phyloP scores from a whole-genome alignment of 2,113 vertebrate genomes.

The Dipodomys merriami region DNA sequence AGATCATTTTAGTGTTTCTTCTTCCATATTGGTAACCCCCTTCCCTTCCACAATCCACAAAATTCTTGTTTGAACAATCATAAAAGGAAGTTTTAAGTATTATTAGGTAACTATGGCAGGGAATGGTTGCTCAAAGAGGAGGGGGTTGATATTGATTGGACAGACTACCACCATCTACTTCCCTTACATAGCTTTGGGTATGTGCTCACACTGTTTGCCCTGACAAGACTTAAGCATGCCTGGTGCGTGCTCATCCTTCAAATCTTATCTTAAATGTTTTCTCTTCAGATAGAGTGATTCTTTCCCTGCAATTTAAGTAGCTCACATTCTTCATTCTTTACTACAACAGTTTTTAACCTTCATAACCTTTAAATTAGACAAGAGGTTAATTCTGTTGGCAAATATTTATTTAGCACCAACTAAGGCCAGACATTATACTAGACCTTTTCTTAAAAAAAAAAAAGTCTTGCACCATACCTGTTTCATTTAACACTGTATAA shows the following conservation, averaged over 20 bases:
- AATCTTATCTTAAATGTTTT: not conserved
- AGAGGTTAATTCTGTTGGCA: slow-evolving; percentile 23
- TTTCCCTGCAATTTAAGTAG: not conserved
- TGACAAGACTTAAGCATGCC: not conserved
- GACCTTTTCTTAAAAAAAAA: not conserved
- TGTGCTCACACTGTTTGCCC: not conserved
- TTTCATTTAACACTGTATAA: not conserved
- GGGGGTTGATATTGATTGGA: not conserved
- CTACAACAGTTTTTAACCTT: slow-evolving; percentile 36
- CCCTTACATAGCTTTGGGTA: not conserved
- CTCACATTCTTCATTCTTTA: not conserved
- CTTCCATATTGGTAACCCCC: not conserved
- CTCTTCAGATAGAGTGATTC: not conserved
- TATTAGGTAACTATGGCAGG: not conserved
- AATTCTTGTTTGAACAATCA: not conserved
- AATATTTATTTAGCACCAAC: slow-evolving; percentile 40
- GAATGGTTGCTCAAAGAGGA: not conserved
- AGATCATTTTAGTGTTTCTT: not conserved
- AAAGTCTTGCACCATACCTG: not conserved
- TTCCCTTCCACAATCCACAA: not conserved
- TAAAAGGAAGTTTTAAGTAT: not conserved
- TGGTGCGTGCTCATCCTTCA: not conserved
- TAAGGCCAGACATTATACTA: slow-evolving; percentile 2
- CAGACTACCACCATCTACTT: not conserved
- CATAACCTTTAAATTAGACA: not conserved